Base-by-base conservation (phyloP, 2,888 invertebrate genomes). In the Pseudococcus jackbeardsleyi region DNA sequence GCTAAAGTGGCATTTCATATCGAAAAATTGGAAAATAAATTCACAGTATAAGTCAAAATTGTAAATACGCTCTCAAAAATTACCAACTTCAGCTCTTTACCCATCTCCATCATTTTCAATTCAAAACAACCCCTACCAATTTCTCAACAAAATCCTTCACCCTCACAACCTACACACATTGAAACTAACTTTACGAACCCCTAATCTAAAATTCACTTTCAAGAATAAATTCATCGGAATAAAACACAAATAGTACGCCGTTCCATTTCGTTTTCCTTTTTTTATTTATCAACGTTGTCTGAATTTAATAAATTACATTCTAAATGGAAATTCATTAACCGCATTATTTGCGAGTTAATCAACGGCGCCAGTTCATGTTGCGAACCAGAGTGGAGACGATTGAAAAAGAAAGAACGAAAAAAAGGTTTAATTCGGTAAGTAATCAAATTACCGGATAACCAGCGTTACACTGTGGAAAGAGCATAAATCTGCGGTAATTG, bases 241-340 rank as follows among this genome's bases (percentile, higher is more conserved):
- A 46, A 82, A 82, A 82, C 19, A 46, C 79, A 82, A 82, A 46
- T 82, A 46, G 79, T 22, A 19, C n/a, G 46, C 42, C 79, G 22
- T 82, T 82, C 79, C 11, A 82, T 82, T 82, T 82, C 79, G 19
- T 33, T 46, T 22, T 46, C 22, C 22, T 82, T 82, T 82, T 42
- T 46, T 82, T 46, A 19, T 42, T 46, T 46, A 82, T 82, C 79
- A 82, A 82, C 1, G 79, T 82, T 46, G 79, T 46, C 42, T 82
- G 79, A 82, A 82, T 82, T 82, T 82, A 82, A 82, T 82, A 82
- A 82, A 82, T 82, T 82, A 82, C 79, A 46, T 82, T 82, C 79
- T 46, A 82, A 82, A 82, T 82, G 79, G 79, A 82, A 82, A 82
- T 82, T 82, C 79, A 46, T 46, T 82, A 82, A 82, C 79, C 79